Conservation (phyloP, 1,140 invertebrate genomes). For the Calephelis nemesis region DNA sequence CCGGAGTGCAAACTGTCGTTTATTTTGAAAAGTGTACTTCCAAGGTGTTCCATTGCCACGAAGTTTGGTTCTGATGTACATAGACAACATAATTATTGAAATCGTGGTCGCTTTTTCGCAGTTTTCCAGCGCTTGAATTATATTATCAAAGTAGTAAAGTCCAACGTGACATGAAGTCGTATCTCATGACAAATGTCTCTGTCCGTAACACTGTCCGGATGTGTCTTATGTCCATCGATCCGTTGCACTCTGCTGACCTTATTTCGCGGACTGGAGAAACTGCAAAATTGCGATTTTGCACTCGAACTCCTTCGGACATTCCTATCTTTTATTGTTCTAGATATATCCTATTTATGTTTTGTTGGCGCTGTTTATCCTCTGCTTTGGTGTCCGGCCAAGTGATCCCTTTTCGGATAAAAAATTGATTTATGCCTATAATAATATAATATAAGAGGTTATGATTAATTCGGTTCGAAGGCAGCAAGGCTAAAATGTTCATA, state of each 20-base stretch:
- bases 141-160: too few relatives aligned
- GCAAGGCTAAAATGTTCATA: not conserved
- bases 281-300: conserved; percentile 16
- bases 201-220: conserved; percentile 27
- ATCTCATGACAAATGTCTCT: not conserved
- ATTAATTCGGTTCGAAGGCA: not conserved
- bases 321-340: conserved; percentile 16
- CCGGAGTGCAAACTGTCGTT: too few relatives aligned
- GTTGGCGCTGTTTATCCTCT: conserved; percentile 10
- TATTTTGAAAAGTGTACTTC: too few relatives aligned
- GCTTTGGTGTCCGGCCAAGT: conserved; percentile 9
- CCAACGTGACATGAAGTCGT: not conserved
- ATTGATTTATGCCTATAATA: not conserved
- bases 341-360: conserved; percentile 16
- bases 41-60: too few relatives aligned
- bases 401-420: not conserved
- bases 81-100: too few relatives aligned
- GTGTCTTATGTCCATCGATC: conserved; percentile 30
- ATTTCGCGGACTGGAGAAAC: conserved; percentile 14
- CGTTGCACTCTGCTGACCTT: conserved; percentile 23
- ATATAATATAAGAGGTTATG: not conserved
- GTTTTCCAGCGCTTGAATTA: too few relatives aligned
- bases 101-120: too few relatives aligned
- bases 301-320: conserved; percentile 16
- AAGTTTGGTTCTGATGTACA: too few relatives aligned